phyloP scores from a whole-genome alignment of 2,888 invertebrate species.

The Drepanosiphum platanoidis region DNA sequence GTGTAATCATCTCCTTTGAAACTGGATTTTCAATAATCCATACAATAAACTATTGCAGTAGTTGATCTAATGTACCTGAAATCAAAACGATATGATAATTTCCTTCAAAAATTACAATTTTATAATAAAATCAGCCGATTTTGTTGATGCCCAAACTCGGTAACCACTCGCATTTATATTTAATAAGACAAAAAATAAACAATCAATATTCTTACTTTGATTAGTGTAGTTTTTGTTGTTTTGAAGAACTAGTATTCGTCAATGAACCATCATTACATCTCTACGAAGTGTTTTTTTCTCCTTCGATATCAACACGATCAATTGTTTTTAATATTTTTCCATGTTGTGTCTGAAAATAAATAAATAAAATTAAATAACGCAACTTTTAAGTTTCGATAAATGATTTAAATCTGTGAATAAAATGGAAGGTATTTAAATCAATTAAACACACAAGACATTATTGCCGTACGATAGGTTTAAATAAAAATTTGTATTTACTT shows the following conservation, averaged over 20 bases:
- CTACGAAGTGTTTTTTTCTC: too few relatives aligned
- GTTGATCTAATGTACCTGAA: slow-evolving; percentile 32
- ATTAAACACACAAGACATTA: slow-evolving; percentile 12
- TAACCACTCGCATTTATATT: too few relatives aligned
- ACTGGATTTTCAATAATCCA: slow-evolving; percentile 18
- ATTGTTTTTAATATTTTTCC: too few relatives aligned
- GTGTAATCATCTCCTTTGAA: slow-evolving; percentile 17
- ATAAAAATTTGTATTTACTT: not conserved
- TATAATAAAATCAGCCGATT: too few relatives aligned
- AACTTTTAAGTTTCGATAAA: not conserved
- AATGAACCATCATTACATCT: too few relatives aligned
- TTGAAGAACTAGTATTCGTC: too few relatives aligned
- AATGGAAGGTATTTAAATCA: not conserved
- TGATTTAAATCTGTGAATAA: not conserved
- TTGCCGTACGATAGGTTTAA: not conserved
- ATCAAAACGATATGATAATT: slow-evolving; percentile 21
- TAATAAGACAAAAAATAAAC: not conserved
- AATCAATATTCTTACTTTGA: too few relatives aligned
- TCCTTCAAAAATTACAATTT: not conserved
- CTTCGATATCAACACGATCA: too few relatives aligned
- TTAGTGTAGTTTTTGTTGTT: too few relatives aligned
- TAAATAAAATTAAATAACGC: not conserved
- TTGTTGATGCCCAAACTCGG: not conserved
- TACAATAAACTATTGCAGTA: slow-evolving; percentile 19
- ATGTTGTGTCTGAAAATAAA: too few relatives aligned